Evolutionary conservation across 2,797 vertebrate genomes (phyloP).

Genomic region (Fundulus diaphanus): DNA sequence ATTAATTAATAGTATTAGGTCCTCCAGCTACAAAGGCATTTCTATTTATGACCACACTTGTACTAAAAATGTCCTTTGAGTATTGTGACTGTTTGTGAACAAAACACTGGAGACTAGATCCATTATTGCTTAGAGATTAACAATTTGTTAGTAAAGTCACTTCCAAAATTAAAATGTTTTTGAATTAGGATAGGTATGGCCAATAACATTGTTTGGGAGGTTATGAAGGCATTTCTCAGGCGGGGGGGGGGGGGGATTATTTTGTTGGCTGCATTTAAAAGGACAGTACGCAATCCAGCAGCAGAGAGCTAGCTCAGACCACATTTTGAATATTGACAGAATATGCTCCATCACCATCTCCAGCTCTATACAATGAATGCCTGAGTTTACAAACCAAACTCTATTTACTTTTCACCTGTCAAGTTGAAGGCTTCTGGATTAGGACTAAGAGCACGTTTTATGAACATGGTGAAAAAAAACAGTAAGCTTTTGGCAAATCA

Average conservation of each 20-base stretch:
- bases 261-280: too few species aligned
- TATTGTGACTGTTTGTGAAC: neutral
- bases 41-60: constrained; percentile 8
- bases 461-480: too few species aligned
- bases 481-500: too few species aligned
- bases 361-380: constrained; percentile 7
- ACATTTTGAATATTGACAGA: neutral
- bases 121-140: neutral
- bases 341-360: constrained; percentile 1
- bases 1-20: neutral
- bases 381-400: constrained; percentile 20
- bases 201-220: neutral
- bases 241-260: too few species aligned
- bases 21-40: constrained; percentile 7
- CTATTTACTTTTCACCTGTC: constrained; percentile 5
- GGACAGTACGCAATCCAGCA: too few species aligned
- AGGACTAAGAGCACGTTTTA: too few species aligned
- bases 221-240: constrained; percentile 2
- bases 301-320: too few species aligned
- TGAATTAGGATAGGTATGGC: neutral
- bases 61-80: neutral
- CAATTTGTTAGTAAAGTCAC: neutral
- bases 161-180: neutral
- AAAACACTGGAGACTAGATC: constrained; percentile 18
- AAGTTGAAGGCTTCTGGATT: neutral